Evolutionary conservation across 2,113 vertebrate genomes (phyloP), one percentile per base, ranked within the genome.

Genomic region (Glaucomys volans): DNA sequence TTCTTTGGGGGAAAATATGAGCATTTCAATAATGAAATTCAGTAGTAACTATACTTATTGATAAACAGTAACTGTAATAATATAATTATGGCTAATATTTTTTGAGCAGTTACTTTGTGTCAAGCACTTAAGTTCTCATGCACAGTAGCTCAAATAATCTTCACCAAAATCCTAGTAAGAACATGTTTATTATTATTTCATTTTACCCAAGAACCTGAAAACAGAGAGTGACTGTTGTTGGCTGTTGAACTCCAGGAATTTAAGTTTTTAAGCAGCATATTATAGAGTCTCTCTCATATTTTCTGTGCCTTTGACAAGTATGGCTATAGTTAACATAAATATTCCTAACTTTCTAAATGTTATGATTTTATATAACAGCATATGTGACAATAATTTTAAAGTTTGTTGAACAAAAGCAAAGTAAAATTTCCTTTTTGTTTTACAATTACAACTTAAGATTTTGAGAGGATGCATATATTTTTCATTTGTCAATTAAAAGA

Each of bases 401-500:
- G 30, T 75, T 83, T 16, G 52, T 42, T 62, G 18, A 67, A 52
- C 17, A 81, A 93, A 71, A 64, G n/a, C 76, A 92, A 83, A 93
- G 4, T 75, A 52, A 16, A 69, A n/a, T 76, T 96, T 64, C 32
- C 12, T 91, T 35, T 81, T 88, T 76, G 13, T n/a, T 11, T 95
- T 66, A 52, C 17, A 90, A 52, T 52, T 57, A 80, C 32, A 82
- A 47, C 0, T 28, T 40, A 62, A 64, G 28, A n/a, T 2, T 37
- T 12, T 40, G 66, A 77, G 44, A 72, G 66, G 8, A 37, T 71
- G 37, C 40, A 18, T 89, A 90, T 66, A 77, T 66, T 74, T 94
- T 97, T 86, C 44, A 62, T 54, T 94, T 85, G 30, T 71, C 32
- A 62, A 67, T 94, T 89, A 75, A 16, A 72, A 86, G 17, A 47